phyloP scores from a whole-genome alignment of 2,888 invertebrate genomes.

The Antheraea yamamai region DNA sequence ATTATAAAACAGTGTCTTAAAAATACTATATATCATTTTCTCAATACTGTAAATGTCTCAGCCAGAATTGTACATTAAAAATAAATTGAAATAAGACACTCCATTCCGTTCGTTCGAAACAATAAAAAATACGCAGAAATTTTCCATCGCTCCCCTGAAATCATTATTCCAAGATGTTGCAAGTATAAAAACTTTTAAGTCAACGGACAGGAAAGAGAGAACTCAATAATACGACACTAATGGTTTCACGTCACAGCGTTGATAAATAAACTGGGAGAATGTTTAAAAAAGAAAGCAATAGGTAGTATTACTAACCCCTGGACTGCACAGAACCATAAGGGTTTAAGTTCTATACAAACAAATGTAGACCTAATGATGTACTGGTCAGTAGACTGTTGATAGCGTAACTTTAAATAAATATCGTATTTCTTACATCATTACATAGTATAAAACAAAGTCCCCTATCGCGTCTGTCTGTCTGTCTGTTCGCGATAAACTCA shows the following conservation, averaged over 20 bases:
- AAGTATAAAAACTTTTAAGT: slow-evolving; percentile 18
- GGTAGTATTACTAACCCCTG: no score
- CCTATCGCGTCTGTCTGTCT: no score
- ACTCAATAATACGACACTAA: slow-evolving; percentile 35
- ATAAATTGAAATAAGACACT: not conserved
- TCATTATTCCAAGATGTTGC: slow-evolving; percentile 24
- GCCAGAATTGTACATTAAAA: not conserved
- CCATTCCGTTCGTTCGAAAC: not conserved
- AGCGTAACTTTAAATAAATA: no score
- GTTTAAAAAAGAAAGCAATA: not conserved
- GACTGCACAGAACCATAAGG: no score
- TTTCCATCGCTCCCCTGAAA: slow-evolving; percentile 16
- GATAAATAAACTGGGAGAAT: slow-evolving; percentile 23
- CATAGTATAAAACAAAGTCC: no score
- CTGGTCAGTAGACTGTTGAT: no score
- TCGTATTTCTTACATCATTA: no score
- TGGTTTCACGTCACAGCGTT: slow-evolving; percentile 31
- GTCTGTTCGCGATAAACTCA: no score
- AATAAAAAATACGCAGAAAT: slow-evolving; percentile 4
- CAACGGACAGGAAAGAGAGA: slow-evolving; percentile 32
- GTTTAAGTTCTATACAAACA: no score
- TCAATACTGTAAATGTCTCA: not conserved
- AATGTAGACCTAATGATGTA: no score
- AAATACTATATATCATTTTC: not conserved
- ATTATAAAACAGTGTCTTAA: not conserved